Evolutionary conservation across 2,888 invertebrate species (phyloP).

Genomic region (Sinohyriopsis cumingii): DNA sequence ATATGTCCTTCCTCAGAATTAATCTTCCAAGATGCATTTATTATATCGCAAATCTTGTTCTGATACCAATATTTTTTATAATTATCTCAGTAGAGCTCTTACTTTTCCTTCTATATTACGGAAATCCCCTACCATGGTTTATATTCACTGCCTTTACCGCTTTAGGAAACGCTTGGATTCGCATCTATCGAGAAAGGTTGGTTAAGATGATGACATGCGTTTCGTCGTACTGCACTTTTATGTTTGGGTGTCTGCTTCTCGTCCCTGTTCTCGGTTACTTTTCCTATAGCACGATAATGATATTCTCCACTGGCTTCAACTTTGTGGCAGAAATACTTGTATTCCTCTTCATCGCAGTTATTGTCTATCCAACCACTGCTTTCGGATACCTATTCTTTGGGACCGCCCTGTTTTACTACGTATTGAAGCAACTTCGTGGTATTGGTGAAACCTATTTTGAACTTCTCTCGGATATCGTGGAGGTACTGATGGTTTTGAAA

Average conservation of each 20-base stretch:
- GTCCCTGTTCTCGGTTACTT: too few species aligned
- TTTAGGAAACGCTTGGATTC: not conserved
- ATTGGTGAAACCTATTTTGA: slow-evolving; percentile 19
- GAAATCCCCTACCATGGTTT: slow-evolving; percentile 9
- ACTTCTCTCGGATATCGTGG: slow-evolving; percentile 20
- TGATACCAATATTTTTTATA: slow-evolving; percentile 8
- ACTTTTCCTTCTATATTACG: slow-evolving; percentile 12
- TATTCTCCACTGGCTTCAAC: slow-evolving; percentile 18
- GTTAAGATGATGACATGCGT: too few species aligned
- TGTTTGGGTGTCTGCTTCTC: not conserved
- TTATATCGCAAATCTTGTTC: not conserved
- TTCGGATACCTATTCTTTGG: slow-evolving; percentile 29
- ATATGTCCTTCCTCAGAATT: not conserved
- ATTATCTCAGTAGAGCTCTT: slow-evolving; percentile 7
- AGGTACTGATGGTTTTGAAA: slow-evolving; percentile 7
- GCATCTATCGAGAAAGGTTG: too few species aligned
- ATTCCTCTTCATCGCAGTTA: slow-evolving; percentile 19
- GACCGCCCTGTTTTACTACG: slow-evolving; percentile 15
- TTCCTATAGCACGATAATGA: slow-evolving; percentile 1
- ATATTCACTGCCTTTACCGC: not conserved
- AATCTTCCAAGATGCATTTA: too few species aligned
- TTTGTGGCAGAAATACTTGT: slow-evolving; percentile 18
- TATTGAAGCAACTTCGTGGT: slow-evolving; percentile 5
- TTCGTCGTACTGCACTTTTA: not conserved
- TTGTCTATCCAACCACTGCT: slow-evolving; percentile 19